Percentiles rank a stretch among this genome's conserved stretches.
phyloP scores from a whole-genome alignment of 2,888 invertebrate species.

The Caenorhabditis doughertyi region DNA sequence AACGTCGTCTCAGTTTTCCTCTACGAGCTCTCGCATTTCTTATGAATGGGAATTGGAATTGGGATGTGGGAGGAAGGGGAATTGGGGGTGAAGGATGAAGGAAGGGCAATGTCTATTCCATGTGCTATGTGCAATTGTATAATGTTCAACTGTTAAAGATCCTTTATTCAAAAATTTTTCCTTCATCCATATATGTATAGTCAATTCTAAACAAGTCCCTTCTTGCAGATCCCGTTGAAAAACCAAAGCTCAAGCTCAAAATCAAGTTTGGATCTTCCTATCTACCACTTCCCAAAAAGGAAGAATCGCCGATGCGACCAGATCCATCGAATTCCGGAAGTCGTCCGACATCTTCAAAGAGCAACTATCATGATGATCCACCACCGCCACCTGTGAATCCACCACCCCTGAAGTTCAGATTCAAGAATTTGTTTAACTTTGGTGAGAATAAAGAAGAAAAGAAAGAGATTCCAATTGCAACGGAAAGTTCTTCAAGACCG shows the following conservation, averaged over 20 bases:
- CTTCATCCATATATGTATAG: background rate
- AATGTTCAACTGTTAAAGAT: no score
- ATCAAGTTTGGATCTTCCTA: slow-evolving; percentile 45
- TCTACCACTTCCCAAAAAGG: background rate
- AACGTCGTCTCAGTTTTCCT: background rate
- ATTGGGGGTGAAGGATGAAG: slow-evolving; percentile 11
- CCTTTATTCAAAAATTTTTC: no score
- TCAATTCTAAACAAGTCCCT: background rate
- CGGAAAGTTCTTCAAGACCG: slow-evolving; percentile 19
- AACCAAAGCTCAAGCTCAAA: slow-evolving; percentile 49
- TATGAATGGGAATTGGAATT: slow-evolving; percentile 56
- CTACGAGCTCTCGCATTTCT: slow-evolving; percentile 54
- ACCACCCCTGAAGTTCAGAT: slow-evolving; percentile 51
- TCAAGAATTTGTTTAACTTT: slow-evolving; percentile 53
- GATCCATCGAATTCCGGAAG: slow-evolving; percentile 33
- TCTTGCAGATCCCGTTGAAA: slow-evolving; percentile 34
- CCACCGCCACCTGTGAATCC: slow-evolving; percentile 24
- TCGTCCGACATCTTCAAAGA: slow-evolving; percentile 40
- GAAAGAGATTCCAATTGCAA: background rate
- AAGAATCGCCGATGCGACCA: slow-evolving; percentile 38
- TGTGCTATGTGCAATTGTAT: no score
- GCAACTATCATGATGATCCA: slow-evolving; percentile 16
- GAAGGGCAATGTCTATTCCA: slow-evolving; percentile 28
- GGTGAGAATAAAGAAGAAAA: background rate
- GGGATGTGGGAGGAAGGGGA: slow-evolving; percentile 19